Evolutionary conservation across 2,113 vertebrate genomes (phyloP).

Genomic region (Mastomys natalensis): DNA sequence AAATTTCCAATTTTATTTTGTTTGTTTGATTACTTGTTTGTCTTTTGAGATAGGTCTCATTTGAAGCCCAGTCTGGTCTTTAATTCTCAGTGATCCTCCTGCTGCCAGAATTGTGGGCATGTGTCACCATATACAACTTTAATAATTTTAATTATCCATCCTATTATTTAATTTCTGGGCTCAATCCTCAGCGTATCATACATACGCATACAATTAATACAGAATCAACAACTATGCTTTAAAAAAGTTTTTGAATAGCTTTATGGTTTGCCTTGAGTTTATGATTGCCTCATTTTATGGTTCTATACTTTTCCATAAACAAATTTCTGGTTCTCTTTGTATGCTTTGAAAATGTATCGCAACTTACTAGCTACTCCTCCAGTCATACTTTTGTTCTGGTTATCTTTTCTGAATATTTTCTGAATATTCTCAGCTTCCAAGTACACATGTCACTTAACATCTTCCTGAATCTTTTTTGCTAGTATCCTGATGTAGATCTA

Average conservation of each 20-base stretch:
- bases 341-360: background rate
- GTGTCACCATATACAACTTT: background rate
- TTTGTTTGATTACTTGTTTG: background rate
- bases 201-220: background rate
- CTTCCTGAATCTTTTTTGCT: background rate
- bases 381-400: background rate
- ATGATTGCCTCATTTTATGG: background rate
- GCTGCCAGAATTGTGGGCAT: background rate
- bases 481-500: rapidly evolving
- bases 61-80: background rate
- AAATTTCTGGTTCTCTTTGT: background rate
- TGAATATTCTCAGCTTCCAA: background rate
- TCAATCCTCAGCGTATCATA: background rate
- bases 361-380: background rate
- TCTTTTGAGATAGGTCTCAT: background rate
- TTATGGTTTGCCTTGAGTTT: background rate
- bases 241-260: background rate
- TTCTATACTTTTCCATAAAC: background rate
- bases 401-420: background rate
- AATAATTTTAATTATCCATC: background rate
- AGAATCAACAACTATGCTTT: background rate
- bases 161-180: background rate
- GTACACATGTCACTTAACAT: background rate
- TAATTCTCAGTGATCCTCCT: background rate
- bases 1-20: background rate